These are phyloP conservation scores for Strix uralensis DNA, from an alignment of 2,113 vertebrate genomes.

Conservation along the genomic window DNA sequence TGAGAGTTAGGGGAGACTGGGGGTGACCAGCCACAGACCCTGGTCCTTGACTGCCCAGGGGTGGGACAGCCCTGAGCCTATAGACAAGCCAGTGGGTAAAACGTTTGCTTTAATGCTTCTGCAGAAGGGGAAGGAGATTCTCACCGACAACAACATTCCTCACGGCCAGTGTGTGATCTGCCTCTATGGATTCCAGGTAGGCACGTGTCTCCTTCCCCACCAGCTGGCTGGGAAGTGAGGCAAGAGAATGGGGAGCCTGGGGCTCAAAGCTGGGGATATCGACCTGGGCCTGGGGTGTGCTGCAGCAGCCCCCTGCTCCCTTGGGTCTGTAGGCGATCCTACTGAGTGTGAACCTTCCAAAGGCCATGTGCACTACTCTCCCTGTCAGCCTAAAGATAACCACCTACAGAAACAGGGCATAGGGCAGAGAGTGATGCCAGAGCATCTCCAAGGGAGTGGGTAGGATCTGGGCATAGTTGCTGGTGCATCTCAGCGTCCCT, in stretches of 20 bases:
- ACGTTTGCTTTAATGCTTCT: not conserved
- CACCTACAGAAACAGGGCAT: not conserved
- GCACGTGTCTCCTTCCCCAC: not conserved
- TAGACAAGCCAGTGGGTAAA: not conserved
- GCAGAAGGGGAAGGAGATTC: constrained; percentile 96
- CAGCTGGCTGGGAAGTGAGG: not conserved
- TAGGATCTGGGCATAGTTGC: not conserved
- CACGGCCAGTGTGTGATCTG: constrained; percentile 95
- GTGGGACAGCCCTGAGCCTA: not conserved
- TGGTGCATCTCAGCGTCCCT: not conserved
- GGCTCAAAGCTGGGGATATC: not conserved
- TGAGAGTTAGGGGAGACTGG: constrained; percentile 21
- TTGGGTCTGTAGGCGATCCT: not conserved
- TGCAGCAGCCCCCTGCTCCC: not conserved
- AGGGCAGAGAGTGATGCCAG: accelerated
- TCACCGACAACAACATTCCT: constrained; percentile 95
- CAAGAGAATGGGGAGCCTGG: not conserved
- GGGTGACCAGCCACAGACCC: not conserved
- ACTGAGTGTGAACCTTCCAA: not conserved
- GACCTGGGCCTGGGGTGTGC: not conserved
- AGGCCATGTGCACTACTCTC: accelerated
- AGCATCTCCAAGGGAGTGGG: not conserved
- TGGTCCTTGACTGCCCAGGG: not conserved
- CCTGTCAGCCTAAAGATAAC: not conserved
- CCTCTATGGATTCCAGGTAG: constrained; percentile 91